Conservation (phyloP, 2,888 invertebrate genomes). For the Hyposoter dolosus region DNA sequence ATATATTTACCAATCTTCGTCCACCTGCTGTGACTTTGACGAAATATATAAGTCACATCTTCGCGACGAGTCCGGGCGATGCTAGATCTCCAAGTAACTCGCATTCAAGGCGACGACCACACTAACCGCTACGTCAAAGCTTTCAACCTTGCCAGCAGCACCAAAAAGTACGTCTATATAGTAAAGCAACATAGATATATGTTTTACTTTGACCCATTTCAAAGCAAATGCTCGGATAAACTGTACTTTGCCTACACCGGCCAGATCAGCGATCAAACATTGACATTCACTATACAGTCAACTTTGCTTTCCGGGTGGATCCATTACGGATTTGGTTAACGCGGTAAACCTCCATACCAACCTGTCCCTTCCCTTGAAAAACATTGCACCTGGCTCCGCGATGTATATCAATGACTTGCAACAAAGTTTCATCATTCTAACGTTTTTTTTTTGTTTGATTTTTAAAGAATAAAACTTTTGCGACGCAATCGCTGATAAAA, state of each 20-base stretch:
- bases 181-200: constrained; percentile 14
- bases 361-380: neutral
- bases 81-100: neutral
- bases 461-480: neutral
- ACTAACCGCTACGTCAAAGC: neutral
- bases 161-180: neutral
- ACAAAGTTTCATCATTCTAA: no score
- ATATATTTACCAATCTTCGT: neutral
- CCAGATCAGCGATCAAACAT: constrained; percentile 41
- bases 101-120: neutral
- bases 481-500: neutral
- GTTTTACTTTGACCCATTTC: constrained; percentile 32
- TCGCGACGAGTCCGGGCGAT: neutral
- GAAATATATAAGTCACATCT: neutral
- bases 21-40: neutral
- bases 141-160: neutral
- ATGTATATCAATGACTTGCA: no score
- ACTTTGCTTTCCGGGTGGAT: constrained; percentile 7
- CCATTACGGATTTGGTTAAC: neutral
- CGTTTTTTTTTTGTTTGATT: neutral
- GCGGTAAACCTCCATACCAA: neutral
- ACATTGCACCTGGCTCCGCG: no score
- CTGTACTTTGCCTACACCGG: neutral
- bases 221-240: constrained; percentile 32
- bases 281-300: constrained; percentile 27